Conservation (phyloP, 1,140 invertebrate species). For the Brachionus manjavacas region DNA sequence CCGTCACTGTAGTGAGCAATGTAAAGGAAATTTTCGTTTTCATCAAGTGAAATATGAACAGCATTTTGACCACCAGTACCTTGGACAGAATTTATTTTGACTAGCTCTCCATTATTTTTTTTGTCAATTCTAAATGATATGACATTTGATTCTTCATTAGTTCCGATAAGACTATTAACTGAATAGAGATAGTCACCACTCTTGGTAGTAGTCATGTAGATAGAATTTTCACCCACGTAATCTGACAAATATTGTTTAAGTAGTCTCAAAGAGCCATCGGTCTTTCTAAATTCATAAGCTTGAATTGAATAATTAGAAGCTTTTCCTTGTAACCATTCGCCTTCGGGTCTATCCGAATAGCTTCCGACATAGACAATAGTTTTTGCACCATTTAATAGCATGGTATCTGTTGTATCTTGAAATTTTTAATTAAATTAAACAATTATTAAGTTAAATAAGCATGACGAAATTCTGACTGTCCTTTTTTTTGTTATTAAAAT, state of each 20-base stretch:
- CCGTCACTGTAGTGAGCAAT: not conserved
- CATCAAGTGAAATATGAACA: conserved; percentile 20
- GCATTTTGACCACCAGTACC: conserved; percentile 21
- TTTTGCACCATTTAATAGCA: not conserved
- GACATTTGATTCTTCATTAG: conserved; percentile 19
- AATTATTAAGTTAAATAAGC: not conserved
- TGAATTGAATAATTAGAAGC: conserved; percentile 13
- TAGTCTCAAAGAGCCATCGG: not conserved
- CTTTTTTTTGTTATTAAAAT: no score
- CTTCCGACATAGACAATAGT: conserved; percentile 15
- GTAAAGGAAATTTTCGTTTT: not conserved
- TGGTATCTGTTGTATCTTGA: not conserved
- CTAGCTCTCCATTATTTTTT: conserved; percentile 14
- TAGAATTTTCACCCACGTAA: conserved; percentile 19
- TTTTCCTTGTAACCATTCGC: conserved; percentile 1
- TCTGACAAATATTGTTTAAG: not conserved
- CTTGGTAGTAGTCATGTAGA: conserved; percentile 13
- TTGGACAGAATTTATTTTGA: conserved; percentile 12
- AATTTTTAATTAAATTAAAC: not conserved
- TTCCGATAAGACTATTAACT: not conserved
- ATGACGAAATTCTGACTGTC: no score
- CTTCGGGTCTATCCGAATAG: conserved; percentile 2
- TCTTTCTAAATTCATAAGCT: not conserved
- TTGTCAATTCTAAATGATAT: conserved; percentile 32
- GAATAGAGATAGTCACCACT: conserved; percentile 8